These are phyloP conservation scores for Agrotis clavis DNA, from an alignment of 2,888 invertebrate genomes.

Conservation along the genomic window DNA sequence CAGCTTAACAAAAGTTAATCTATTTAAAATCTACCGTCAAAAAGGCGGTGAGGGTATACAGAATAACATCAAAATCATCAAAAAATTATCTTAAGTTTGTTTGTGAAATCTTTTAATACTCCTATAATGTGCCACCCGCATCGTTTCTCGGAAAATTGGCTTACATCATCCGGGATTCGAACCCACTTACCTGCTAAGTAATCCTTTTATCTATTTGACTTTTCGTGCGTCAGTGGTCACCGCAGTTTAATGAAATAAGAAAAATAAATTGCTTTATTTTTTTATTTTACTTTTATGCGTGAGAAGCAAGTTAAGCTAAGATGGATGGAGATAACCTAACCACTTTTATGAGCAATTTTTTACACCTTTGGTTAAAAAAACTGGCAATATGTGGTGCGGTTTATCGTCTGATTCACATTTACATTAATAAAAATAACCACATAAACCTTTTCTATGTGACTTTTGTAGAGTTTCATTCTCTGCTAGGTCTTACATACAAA, in stretches of 20 bases:
- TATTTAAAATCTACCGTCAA: constrained; percentile 39
- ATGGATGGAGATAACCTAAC: constrained; percentile 25
- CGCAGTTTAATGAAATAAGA: constrained; percentile 60
- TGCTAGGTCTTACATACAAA: too few species aligned
- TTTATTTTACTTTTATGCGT: constrained; percentile 47
- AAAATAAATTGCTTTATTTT: constrained; percentile 55
- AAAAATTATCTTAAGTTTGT: constrained; percentile 63
- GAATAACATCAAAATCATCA: constrained; percentile 18
- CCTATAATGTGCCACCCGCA: constrained; percentile 80
- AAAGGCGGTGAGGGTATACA: constrained; percentile 11
- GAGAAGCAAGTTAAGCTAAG: constrained; percentile 34
- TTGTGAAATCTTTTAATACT: constrained; percentile 62
- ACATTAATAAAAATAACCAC: too few species aligned
- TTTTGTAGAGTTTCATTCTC: too few species aligned
- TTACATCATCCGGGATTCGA: constrained; percentile 70
- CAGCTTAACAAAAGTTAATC: constrained; percentile 26
- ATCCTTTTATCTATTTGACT: constrained; percentile 81
- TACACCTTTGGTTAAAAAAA: not conserved
- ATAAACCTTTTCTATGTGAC: too few species aligned
- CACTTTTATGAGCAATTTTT: constrained; percentile 6
- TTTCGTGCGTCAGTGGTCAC: constrained; percentile 69
- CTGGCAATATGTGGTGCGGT: not conserved
- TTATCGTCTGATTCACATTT: not conserved
- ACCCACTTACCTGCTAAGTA: constrained; percentile 80
- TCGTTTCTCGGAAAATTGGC: constrained; percentile 79